A percentile compares a stretch with the other conserved stretches of the same genome.
Conservation (phyloP, 2,888 invertebrate species). For the Polietes domitor region DNA sequence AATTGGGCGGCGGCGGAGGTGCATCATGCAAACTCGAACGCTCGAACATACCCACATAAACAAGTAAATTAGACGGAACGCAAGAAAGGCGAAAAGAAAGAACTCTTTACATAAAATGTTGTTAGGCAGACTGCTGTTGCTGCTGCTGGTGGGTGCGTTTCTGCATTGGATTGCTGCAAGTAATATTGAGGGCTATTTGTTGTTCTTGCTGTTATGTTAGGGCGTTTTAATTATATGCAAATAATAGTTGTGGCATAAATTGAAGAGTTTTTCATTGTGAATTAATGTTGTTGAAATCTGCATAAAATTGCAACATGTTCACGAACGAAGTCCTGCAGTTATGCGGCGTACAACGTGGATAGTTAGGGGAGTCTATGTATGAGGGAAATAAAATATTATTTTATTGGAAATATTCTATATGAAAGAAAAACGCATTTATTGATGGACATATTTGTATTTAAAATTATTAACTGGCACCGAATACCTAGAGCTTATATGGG, state of each 20-base stretch:
- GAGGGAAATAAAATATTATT: too few relatives aligned
- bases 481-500: too few relatives aligned
- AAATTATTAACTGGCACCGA: too few relatives aligned
- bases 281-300: not conserved
- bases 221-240: constrained; percentile 37
- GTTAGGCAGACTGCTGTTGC: not conserved
- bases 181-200: not conserved
- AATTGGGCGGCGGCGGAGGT: constrained; percentile 39
- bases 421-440: too few relatives aligned
- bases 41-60: constrained; percentile 21
- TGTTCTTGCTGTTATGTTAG: not conserved
- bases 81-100: not conserved
- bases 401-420: too few relatives aligned
- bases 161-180: not conserved
- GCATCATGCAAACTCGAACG: constrained; percentile 23
- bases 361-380: not conserved
- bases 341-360: not conserved
- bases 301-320: not conserved
- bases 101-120: not conserved
- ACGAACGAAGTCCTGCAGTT: not conserved
- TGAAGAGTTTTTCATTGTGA: not conserved
- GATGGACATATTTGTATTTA: too few relatives aligned
- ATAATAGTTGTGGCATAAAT: constrained; percentile 19
- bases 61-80: not conserved
- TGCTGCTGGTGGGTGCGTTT: constrained; percentile 49